Evolutionary conservation across 2,888 invertebrate species (phyloP), one percentile per base, ranked within the genome.

Genomic region (Scaptomyza parva): DNA sequence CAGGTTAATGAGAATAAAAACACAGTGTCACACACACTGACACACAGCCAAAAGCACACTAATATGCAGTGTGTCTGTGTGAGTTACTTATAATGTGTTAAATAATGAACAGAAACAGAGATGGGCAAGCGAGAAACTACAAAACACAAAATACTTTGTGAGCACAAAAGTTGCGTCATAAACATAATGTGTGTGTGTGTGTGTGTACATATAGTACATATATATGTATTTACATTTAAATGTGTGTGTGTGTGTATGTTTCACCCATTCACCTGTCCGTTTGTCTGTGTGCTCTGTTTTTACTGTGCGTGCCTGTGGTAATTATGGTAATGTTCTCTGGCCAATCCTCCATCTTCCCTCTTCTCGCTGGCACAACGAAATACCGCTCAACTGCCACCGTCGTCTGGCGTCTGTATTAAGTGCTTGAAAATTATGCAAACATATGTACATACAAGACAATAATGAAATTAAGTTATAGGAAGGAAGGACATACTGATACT

Each of bases 261-360:
- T 55, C 30, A 62, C 55, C 39, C 40, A 57, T 59, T 45, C 35
- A 54, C 59, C 60, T 58, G 58, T 55, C 24, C 43, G 62, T 57
- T 35, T 48, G 50, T 62, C 48, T 64, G 60, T 63, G 50, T 67
- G 47, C 51, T 37, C 54, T 53, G 18, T 45, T 37, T 35, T 58
- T 53, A 18, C 48, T 67, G 77, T 76, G 76, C 68, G 68, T 72
- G 70, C 70, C 45, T 62, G 64, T 65, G 86, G 66, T 78, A 81
- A 86, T 81, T 83, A 85, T 74, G 84, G 61, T 84, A 80, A 84
- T 83, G 81, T 50, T 52, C 76, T 70, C 73, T 68, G 72, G 70
- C 61, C 64, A 5, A 57, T 64, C 22, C 59, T 53, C 26, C 44
- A 70, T 57, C 50, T 17, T 64, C 22, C 59, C 57, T 30, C 44